These are phyloP conservation scores for Chymomyza fuscimana DNA, from an alignment of 2,888 invertebrate genomes.

Conservation along the genomic window DNA sequence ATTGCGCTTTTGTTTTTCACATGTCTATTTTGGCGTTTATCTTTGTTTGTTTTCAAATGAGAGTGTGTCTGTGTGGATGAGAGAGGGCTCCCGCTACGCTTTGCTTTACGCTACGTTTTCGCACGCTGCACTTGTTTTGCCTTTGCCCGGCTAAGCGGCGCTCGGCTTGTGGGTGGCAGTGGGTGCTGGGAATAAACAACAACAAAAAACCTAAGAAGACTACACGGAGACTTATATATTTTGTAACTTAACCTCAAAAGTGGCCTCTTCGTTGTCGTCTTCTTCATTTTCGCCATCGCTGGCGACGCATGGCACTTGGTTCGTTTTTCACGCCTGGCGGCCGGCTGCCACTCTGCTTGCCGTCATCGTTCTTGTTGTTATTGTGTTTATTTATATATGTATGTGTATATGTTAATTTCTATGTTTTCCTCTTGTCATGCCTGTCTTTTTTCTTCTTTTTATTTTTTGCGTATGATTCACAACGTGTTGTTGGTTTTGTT, in stretches of 20 bases:
- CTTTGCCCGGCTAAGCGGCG: slow-evolving; percentile 6
- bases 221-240: slow-evolving; percentile 57
- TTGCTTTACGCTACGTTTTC: slow-evolving; percentile 34
- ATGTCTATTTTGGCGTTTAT: slow-evolving; percentile 67
- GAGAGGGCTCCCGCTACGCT: slow-evolving; percentile 37
- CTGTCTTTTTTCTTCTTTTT: slow-evolving; percentile 40
- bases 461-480: slow-evolving; percentile 66
- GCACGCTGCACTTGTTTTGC: slow-evolving; percentile 53
- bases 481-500: slow-evolving; percentile 47
- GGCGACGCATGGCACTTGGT: slow-evolving; percentile 26
- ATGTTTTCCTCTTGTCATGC: slow-evolving; percentile 17
- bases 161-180: not conserved
- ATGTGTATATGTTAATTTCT: slow-evolving; percentile 14
- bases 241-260: slow-evolving; percentile 70
- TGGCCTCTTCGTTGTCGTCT: slow-evolving; percentile 43
- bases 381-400: slow-evolving; percentile 14
- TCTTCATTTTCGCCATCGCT: slow-evolving; percentile 30
- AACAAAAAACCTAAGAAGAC: slow-evolving; percentile 32
- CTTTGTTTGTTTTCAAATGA: slow-evolving; percentile 52
- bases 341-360: not conserved
- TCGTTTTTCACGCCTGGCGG: slow-evolving; percentile 19
- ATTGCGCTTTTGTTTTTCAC: slow-evolving; percentile 62
- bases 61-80: slow-evolving; percentile 1
- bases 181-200: slow-evolving; percentile 40
- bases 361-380: slow-evolving; percentile 31